A percentile compares a stretch with the other conserved stretches of the same genome.
Evolutionary conservation across 2,113 vertebrate species (phyloP).

Genomic region (Gobio gobio): DNA sequence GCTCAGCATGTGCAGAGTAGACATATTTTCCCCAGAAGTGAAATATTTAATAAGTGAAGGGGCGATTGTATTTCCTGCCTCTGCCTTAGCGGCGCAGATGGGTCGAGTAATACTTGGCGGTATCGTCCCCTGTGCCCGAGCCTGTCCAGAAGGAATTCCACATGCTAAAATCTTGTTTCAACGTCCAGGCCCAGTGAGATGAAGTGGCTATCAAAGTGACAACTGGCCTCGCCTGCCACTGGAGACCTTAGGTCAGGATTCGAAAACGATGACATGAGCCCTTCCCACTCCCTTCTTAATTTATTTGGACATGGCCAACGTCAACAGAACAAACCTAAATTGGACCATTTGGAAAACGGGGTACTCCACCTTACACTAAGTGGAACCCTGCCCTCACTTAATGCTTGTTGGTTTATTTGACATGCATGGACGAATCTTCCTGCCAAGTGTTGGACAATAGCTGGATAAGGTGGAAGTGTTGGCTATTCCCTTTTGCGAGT

Average conservation of each 20-base stretch:
- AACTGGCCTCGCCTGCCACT: slow-evolving; percentile 36
- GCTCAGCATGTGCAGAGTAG: slow-evolving; percentile 28
- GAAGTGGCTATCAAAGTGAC: slow-evolving; percentile 26
- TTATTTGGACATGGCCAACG: slow-evolving; percentile 29
- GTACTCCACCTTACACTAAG: slow-evolving; percentile 32
- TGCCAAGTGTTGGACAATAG: slow-evolving; percentile 32
- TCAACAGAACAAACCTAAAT: slow-evolving; percentile 18
- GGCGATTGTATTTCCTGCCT: slow-evolving; percentile 40
- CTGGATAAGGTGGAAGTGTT: slow-evolving; percentile 26
- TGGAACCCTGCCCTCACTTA: slow-evolving; percentile 5
- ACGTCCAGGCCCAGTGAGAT: slow-evolving; percentile 16
- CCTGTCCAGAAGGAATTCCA: slow-evolving; percentile 37
- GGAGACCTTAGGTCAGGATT: slow-evolving; percentile 40
- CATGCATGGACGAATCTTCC: background rate
- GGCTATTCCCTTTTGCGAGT: slow-evolving; percentile 17
- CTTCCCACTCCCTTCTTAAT: slow-evolving; percentile 34
- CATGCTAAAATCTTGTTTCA: slow-evolving; percentile 9
- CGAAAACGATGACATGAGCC: slow-evolving; percentile 44
- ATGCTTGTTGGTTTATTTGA: slow-evolving; percentile 3
- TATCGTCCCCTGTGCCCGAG: slow-evolving; percentile 36
- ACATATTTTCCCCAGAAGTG: slow-evolving; percentile 60
- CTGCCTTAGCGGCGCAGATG: slow-evolving; percentile 44
- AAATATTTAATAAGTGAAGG: slow-evolving; percentile 51
- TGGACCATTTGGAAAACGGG: slow-evolving; percentile 26
- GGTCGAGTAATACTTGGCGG: slow-evolving; percentile 28